Evolutionary conservation across 2,797 vertebrate species (phyloP).

Genomic region (Acanthornis magna): DNA sequence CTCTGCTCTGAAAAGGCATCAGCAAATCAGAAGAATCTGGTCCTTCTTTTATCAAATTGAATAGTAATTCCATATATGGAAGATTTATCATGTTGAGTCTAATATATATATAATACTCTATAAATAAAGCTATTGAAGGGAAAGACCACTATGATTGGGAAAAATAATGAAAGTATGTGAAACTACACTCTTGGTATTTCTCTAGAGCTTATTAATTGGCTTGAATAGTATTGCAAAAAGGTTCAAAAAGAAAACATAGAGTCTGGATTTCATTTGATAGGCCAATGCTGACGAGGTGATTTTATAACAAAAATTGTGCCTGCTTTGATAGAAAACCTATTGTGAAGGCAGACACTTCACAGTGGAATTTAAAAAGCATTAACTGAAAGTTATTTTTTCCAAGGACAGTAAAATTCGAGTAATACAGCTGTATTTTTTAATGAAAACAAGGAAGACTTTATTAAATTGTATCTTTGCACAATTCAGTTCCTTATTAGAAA

Average conservation of each 20-base stretch:
- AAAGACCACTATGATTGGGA: background rate
- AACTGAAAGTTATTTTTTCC: background rate
- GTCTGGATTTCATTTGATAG: background rate
- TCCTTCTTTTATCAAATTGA: background rate
- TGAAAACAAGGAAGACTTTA: background rate
- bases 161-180: constrained; percentile 7
- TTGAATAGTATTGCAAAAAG: background rate
- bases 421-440: background rate
- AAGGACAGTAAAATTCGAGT: background rate
- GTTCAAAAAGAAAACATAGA: background rate
- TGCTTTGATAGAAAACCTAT: background rate
- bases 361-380: background rate
- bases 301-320: background rate
- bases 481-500: background rate
- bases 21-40: background rate
- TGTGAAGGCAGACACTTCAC: background rate
- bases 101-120: background rate
- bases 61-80: constrained; percentile 21
- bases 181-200: background rate
- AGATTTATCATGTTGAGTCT: background rate
- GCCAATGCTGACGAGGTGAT: background rate
- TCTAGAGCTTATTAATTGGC: background rate
- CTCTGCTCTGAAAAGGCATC: background rate
- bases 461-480: background rate
- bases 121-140: constrained; percentile 8